Percentiles rank a stretch among this genome's conserved stretches.
These are phyloP conservation scores for Mus caroli DNA, from an alignment of 2,797 vertebrate species.

Conservation along the genomic window DNA sequence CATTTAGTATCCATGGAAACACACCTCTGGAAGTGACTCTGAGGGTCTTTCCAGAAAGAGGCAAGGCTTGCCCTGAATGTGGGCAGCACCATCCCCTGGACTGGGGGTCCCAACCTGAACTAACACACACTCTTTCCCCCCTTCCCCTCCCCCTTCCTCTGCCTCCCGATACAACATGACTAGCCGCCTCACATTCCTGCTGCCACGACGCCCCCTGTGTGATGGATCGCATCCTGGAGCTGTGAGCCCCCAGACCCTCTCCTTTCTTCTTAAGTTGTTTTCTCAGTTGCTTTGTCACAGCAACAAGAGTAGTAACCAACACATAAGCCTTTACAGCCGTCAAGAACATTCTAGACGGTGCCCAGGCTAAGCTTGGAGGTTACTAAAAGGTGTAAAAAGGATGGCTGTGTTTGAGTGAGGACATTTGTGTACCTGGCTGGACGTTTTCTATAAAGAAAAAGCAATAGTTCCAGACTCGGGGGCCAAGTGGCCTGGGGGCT, in stretches of 20 bases:
- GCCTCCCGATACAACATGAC: background rate
- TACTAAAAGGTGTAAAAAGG: background rate
- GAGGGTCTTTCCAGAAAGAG: background rate
- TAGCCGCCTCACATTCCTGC: background rate
- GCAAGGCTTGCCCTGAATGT: background rate
- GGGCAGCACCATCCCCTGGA: background rate
- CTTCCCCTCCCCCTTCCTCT: background rate
- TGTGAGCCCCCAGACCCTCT: background rate
- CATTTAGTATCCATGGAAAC: background rate
- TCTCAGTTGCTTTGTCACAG: background rate
- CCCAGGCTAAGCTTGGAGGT: fast-evolving
- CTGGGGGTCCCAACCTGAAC: background rate
- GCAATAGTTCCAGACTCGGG: background rate
- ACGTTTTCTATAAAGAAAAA: background rate
- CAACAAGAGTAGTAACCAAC: background rate
- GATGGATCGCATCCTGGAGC: background rate
- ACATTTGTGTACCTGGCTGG: background rate
- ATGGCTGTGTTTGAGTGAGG: background rate
- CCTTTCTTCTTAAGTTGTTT: background rate
- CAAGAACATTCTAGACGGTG: background rate
- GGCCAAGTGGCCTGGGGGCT: no score
- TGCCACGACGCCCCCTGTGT: background rate
- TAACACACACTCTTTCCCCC: background rate
- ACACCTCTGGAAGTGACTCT: background rate
- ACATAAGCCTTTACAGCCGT: background rate